Base-by-base conservation (phyloP, 2,113 vertebrate species). In the Lagopus leucura region DNA sequence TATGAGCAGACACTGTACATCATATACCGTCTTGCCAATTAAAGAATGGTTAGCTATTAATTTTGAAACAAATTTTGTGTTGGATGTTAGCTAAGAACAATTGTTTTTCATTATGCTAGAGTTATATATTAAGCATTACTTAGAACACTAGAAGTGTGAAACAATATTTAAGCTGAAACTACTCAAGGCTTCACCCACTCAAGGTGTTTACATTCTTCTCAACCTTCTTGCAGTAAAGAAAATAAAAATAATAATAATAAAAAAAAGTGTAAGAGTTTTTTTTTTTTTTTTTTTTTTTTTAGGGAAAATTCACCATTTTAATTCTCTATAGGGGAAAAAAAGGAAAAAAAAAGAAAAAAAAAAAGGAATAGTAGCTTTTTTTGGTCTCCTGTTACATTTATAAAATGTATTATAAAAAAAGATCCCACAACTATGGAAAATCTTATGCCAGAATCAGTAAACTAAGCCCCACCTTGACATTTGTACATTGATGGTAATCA, bases 401-500 rank as follows among this genome's bases (percentile, higher is more conserved):
- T 65, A n/a, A n/a, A 80, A 21, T 5, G 42, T 43, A 43, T 43
- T 43, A 43, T 15, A 43, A 43, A 43, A 42, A 38, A 42, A 43
- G 36, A 30, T 63, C 22, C 14, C 24, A 71, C 89, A 89, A 89
- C 90, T 94, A 94, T 54, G 91, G 47, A 84, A 93, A 92, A 70
- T 27, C 21, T 73, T 75, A 72, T 85, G 77, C 22, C 69, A 89
- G 55, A 92, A 70, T 38, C 32, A 74, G 40, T 1, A 3, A 95
- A 65, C 25, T 87, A 58, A 91, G 60, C 70, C 57, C 42, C 91
- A 88, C 74, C 66, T 93, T 79, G 74, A 77, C 84, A 65, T 94
- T 88, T 88, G 40, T 65, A 75, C 36, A 55, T 43, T 79, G 67
- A 50, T 88, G 74, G 1, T 87, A 95, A 95, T 94, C 48, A 89